A percentile compares a stretch with the other conserved stretches of the same genome.
Evolutionary conservation across 2,113 vertebrate genomes (phyloP).

Genomic region (Pantherophis guttatus): DNA sequence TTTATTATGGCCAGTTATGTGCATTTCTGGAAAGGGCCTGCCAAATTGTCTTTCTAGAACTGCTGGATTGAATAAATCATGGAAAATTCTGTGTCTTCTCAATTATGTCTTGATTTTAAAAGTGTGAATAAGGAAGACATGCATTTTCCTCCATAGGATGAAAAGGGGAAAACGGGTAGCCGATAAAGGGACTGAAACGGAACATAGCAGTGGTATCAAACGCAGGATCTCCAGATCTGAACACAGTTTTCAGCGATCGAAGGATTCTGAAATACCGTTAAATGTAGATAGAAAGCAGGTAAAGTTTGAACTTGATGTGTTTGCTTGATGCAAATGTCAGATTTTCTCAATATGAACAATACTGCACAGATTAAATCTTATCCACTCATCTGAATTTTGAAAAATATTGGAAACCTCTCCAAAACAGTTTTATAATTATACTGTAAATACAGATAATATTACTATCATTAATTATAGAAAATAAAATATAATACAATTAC

Average conservation of each 20-base stretch:
- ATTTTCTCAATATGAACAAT: background rate
- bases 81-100: background rate
- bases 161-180: conserved; percentile 60
- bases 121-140: conserved; percentile 10
- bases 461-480: conserved; percentile 6
- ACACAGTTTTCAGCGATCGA: conserved; percentile 54
- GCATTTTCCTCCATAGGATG: conserved; percentile 56
- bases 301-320: conserved; percentile 31
- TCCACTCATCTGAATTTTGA: no score
- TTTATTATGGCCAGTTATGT: background rate
- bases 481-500: background rate
- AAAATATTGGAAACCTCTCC: background rate
- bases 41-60: background rate
- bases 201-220: conserved; percentile 48
- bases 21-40: background rate
- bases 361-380: background rate
- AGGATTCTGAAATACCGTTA: conserved; percentile 60
- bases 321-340: background rate
- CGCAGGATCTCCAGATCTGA: conserved; percentile 60
- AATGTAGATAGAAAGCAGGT: conserved; percentile 70
- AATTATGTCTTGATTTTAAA: background rate
- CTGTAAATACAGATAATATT: background rate
- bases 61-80: background rate
- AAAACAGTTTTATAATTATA: background rate
- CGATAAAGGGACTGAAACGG: conserved; percentile 69